Evolutionary conservation across 2,797 vertebrate genomes (phyloP).

Genomic region (Mormyrus hasselquistii): DNA sequence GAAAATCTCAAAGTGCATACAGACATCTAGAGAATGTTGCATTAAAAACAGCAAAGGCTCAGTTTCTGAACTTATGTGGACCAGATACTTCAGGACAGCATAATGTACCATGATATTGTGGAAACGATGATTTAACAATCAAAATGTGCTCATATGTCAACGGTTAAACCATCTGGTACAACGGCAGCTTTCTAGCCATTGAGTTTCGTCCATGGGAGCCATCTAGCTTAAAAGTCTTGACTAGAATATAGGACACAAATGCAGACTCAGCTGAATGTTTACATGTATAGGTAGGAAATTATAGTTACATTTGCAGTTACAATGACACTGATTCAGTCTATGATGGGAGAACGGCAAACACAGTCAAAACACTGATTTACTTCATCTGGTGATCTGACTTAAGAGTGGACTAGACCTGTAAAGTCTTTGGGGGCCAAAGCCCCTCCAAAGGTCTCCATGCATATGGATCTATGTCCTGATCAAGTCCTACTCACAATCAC

Average conservation of each 20-base stretch:
- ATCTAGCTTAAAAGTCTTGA: not conserved
- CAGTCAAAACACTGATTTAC: not conserved
- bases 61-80: not conserved
- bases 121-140: not conserved
- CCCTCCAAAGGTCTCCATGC: not conserved
- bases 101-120: not conserved
- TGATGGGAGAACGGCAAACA: not conserved
- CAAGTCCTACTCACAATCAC: not conserved
- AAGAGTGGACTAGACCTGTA: not conserved
- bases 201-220: not conserved
- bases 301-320: not conserved
- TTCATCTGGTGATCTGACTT: not conserved
- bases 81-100: not conserved
- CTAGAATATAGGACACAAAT: not conserved
- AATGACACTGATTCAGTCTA: not conserved
- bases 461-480: not conserved
- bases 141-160: not conserved
- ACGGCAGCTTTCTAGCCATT: not conserved
- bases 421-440: not conserved
- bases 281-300: not conserved
- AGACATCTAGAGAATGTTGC: too few species aligned
- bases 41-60: not conserved
- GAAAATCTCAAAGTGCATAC: too few species aligned
- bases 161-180: not conserved
- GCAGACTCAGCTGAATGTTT: not conserved